Conservation (phyloP, 2,797 vertebrate genomes). For the Synanceia verrucosa region DNA sequence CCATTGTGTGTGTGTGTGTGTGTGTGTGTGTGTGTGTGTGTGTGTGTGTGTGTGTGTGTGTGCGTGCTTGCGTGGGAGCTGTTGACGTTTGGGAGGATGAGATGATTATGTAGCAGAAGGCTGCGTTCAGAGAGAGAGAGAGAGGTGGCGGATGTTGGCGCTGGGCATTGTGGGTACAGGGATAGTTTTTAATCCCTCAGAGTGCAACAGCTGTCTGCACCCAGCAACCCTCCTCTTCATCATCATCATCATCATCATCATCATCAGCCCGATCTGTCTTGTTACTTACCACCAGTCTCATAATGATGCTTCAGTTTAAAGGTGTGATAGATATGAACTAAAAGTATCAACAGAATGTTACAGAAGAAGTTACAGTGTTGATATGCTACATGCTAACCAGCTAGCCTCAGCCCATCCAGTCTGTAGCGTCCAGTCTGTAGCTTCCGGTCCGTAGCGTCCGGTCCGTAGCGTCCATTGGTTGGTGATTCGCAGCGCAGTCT, state of each 20-base stretch:
- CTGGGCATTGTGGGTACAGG: constrained; percentile 60
- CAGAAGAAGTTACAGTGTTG: too few species aligned
- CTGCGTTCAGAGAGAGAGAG: constrained; percentile 38
- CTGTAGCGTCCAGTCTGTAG: too few species aligned
- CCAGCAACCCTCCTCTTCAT: constrained; percentile 1
- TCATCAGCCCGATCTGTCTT: background rate
- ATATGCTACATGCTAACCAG: too few species aligned
- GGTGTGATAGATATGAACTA: too few species aligned
- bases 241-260: constrained; percentile 10
- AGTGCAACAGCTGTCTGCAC: constrained; percentile 61
- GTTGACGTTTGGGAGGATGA: constrained; percentile 50
- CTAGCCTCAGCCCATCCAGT: too few species aligned
- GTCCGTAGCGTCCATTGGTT: too few species aligned
- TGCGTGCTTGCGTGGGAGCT: constrained; percentile 15
- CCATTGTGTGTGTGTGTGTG: background rate
- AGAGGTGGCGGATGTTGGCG: constrained; percentile 48
- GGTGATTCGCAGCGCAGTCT: too few species aligned
- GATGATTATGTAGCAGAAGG: constrained; percentile 59
- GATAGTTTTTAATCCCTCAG: constrained; percentile 65
- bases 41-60: background rate
- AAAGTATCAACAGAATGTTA: too few species aligned
- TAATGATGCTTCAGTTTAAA: background rate
- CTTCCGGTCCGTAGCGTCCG: too few species aligned
- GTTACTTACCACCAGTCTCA: background rate
- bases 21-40: constrained; percentile 4